Evolutionary conservation across 2,113 vertebrate species (phyloP).

Genomic region (Pterophyllum scalare): DNA sequence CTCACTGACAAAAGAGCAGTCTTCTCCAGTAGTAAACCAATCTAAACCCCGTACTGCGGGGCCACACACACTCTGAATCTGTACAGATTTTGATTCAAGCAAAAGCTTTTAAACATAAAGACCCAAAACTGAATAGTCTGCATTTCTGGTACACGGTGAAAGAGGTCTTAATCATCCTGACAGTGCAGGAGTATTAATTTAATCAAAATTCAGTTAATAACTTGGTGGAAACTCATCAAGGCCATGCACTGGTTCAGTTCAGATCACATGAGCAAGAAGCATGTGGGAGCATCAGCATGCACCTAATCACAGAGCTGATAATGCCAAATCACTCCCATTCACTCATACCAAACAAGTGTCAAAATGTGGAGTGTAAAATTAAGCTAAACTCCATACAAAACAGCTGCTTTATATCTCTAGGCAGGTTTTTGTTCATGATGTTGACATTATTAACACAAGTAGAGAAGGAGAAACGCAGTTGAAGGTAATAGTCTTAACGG

Average conservation of each 20-base stretch:
- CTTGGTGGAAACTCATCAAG: slow-evolving; percentile 46
- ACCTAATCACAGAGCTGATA: slow-evolving; percentile 46
- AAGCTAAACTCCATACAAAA: slow-evolving; percentile 20
- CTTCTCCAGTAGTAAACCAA: slow-evolving; percentile 41
- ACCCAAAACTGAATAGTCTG: neutral
- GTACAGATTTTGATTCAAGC: slow-evolving; percentile 19
- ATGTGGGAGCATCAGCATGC: slow-evolving; percentile 52
- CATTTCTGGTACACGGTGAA: slow-evolving; percentile 3
- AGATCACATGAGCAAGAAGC: slow-evolving; percentile 29
- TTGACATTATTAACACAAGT: neutral
- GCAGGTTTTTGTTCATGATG: slow-evolving; percentile 6
- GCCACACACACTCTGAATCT: slow-evolving; percentile 7
- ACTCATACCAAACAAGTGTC: slow-evolving; percentile 19
- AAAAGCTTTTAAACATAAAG: neutral
- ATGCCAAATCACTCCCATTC: slow-evolving; percentile 23
- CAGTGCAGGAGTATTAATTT: slow-evolving; percentile 7
- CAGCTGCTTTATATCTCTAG: slow-evolving; percentile 15
- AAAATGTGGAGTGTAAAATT: slow-evolving; percentile 8
- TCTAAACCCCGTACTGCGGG: neutral
- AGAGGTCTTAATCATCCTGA: neutral
- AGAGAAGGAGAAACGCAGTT: neutral
- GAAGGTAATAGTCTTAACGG: slow-evolving; percentile 18
- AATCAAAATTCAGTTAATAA: slow-evolving; percentile 19
- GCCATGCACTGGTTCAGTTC: slow-evolving; percentile 49
- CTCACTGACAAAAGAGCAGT: slow-evolving; percentile 25